These are phyloP conservation scores for Hedychridium roseum DNA, from an alignment of 2,888 invertebrate species.

Conservation along the genomic window DNA sequence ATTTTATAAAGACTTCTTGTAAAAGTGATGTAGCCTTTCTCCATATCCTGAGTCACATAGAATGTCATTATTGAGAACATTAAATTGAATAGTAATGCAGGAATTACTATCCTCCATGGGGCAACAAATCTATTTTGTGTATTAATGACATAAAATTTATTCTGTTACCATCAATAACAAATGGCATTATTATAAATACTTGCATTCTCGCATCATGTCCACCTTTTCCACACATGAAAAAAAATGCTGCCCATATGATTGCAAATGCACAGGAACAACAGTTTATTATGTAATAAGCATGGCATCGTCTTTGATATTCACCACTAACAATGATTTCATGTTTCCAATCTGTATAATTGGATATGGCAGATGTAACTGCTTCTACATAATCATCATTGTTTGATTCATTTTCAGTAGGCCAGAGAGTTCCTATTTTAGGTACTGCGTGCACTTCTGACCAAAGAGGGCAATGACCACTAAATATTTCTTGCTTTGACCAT, in stretches of 20 bases:
- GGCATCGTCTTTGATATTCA: slow-evolving; percentile 9
- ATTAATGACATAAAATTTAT: slow-evolving; percentile 1
- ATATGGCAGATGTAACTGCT: background rate
- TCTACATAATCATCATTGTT: slow-evolving; percentile 8
- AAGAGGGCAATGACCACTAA: slow-evolving; percentile 42
- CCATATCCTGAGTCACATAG: slow-evolving; percentile 21
- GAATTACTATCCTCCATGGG: slow-evolving; percentile 49
- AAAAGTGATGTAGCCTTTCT: slow-evolving; percentile 37
- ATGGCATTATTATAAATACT: slow-evolving; percentile 23
- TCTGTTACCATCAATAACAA: background rate
- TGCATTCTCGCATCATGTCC: slow-evolving; percentile 65
- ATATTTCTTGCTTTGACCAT: slow-evolving; percentile 33
- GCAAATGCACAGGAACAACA: slow-evolving; percentile 65
- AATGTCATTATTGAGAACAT: slow-evolving; percentile 34
- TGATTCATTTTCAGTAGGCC: slow-evolving; percentile 4
- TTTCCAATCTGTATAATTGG: slow-evolving; percentile 11
- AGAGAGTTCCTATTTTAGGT: slow-evolving; percentile 1
- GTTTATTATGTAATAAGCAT: slow-evolving; percentile 12
- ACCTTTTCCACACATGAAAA: slow-evolving; percentile 67
- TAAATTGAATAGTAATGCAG: slow-evolving; percentile 42
- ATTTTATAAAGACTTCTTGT: too few relatives aligned
- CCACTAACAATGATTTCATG: slow-evolving; percentile 1
- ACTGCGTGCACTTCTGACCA: slow-evolving; percentile 32
- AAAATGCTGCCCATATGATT: slow-evolving; percentile 66
- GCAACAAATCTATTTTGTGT: slow-evolving; percentile 31